A percentile compares a stretch with the other conserved stretches of the same genome.
These are phyloP conservation scores for Miltochrista miniata DNA, from an alignment of 2,888 invertebrate genomes.

Conservation along the genomic window DNA sequence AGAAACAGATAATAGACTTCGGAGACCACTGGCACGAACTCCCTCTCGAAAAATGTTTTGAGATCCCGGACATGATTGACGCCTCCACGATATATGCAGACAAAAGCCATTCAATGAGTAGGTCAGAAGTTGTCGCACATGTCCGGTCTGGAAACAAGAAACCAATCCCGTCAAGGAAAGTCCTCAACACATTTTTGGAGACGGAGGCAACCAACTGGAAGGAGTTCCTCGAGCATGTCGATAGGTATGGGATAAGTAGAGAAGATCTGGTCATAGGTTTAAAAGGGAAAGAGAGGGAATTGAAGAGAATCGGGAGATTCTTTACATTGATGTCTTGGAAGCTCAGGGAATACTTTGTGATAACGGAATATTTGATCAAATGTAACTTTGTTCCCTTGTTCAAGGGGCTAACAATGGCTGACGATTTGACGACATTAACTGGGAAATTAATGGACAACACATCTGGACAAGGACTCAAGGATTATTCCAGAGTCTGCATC, in stretches of 20 bases:
- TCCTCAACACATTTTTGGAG: not conserved
- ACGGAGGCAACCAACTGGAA: not conserved
- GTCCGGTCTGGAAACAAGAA: not conserved
- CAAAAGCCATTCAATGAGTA: not conserved
- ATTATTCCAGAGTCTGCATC: not conserved
- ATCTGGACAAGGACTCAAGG: not conserved
- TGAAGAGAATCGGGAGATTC: not conserved
- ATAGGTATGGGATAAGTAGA: not conserved
- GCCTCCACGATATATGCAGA: not conserved
- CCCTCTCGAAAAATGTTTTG: not conserved
- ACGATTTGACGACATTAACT: not conserved
- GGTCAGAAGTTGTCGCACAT: not conserved
- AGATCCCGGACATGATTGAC: not conserved
- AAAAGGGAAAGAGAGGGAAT: not conserved
- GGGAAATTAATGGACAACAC: not conserved
- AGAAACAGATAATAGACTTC: not conserved
- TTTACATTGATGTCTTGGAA: not conserved
- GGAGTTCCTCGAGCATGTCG: not conserved
- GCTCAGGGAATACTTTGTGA: not conserved
- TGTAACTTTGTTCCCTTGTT: not conserved
- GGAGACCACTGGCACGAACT: not conserved
- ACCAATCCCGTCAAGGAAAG: not conserved
- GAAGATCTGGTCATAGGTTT: not conserved
- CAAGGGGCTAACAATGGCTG: not conserved
- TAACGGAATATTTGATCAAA: too few relatives aligned